Evolutionary conservation across 2,888 invertebrate species (phyloP).

Genomic region (Phengaris alcon): DNA sequence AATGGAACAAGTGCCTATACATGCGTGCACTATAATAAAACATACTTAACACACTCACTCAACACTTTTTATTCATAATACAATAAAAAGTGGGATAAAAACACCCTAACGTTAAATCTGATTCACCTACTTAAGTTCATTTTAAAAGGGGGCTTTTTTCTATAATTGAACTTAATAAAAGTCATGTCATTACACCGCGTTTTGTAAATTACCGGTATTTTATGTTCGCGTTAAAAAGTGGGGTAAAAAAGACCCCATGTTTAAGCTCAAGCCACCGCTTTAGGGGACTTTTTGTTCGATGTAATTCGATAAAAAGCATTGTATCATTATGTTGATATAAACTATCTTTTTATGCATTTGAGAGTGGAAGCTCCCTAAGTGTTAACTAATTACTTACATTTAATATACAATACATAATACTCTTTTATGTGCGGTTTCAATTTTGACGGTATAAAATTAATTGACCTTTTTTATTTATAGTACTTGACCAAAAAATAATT

Average conservation of each 20-base stretch:
- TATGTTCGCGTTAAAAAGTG: slow-evolving; percentile 13
- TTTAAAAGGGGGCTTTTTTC: slow-evolving; percentile 2
- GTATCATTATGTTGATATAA: not conserved
- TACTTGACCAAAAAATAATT: not conserved
- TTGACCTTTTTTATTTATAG: not conserved
- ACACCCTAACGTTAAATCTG: not conserved
- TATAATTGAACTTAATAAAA: not conserved
- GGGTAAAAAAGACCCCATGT: slow-evolving; percentile 22
- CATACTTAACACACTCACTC: not conserved
- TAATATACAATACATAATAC: not conserved
- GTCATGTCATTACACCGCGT: slow-evolving; percentile 3
- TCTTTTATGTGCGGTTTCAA: not conserved
- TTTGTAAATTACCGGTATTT: slow-evolving; percentile 1
- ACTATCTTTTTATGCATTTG: slow-evolving; percentile 1
- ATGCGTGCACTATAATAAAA: too few species aligned
- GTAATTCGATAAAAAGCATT: slow-evolving; percentile 15
- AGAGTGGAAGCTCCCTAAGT: slow-evolving; percentile 5
- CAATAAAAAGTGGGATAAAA: slow-evolving; percentile 13
- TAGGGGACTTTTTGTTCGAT: slow-evolving; percentile 3
- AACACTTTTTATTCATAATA: not conserved
- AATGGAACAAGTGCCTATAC: too few species aligned
- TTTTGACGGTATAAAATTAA: not conserved
- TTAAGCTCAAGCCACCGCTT: not conserved
- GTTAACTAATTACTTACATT: not conserved
- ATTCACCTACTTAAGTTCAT: slow-evolving; percentile 13